These are phyloP conservation scores for Balaeniceps rex DNA, from an alignment of 2,113 vertebrate species.

Conservation along the genomic window DNA sequence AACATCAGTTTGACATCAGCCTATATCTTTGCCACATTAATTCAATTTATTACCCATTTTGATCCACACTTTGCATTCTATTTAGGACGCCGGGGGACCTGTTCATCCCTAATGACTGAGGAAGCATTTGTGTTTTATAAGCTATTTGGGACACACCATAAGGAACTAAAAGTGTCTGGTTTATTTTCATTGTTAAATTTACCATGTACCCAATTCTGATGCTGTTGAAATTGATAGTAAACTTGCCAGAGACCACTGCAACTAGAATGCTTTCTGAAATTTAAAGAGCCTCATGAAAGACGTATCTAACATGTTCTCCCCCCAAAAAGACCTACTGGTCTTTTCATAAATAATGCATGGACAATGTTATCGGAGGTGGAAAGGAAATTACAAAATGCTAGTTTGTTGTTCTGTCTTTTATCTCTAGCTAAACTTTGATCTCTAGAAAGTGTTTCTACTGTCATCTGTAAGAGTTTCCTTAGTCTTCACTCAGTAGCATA, in stretches of 20 bases:
- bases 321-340: background rate
- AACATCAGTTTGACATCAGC: slow-evolving; percentile 47
- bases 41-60: slow-evolving; percentile 52
- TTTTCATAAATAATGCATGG: background rate
- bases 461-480: slow-evolving; percentile 29
- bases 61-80: slow-evolving; percentile 29
- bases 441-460: slow-evolving; percentile 21
- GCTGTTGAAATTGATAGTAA: background rate
- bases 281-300: background rate
- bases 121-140: slow-evolving; percentile 62
- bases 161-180: slow-evolving; percentile 44
- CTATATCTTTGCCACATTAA: slow-evolving; percentile 56
- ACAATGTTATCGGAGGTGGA: background rate
- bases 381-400: slow-evolving; percentile 42
- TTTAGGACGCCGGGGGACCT: slow-evolving; percentile 39
- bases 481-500: background rate
- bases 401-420: slow-evolving; percentile 51
- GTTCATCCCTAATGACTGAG: slow-evolving; percentile 52
- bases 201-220: background rate
- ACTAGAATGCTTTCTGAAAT: background rate
- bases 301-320: background rate
- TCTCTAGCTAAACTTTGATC: slow-evolving; percentile 61
- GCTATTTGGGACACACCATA: slow-evolving; percentile 45
- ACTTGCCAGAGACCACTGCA: background rate
- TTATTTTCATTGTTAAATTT: slow-evolving; percentile 54